Evolutionary conservation across 2,113 vertebrate genomes (phyloP).

Genomic region (Laticauda colubrina): DNA sequence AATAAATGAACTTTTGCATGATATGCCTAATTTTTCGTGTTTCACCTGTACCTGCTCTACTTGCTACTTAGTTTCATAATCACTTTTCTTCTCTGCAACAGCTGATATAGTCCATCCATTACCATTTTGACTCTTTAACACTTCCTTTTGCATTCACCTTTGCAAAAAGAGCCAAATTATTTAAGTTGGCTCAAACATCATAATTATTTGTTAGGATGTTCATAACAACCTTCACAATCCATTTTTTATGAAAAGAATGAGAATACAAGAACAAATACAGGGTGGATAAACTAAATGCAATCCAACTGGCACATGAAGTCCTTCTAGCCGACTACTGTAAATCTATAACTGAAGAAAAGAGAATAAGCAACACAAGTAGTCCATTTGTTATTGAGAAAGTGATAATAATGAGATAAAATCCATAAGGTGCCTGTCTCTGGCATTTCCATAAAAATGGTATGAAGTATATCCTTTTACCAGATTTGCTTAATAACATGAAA

Average conservation of each 20-base stretch:
- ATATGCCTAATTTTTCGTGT: no score
- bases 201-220: not conserved
- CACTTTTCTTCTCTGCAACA: not conserved
- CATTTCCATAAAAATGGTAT: not conserved
- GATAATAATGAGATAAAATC: not conserved
- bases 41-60: not conserved
- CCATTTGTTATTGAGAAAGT: not conserved
- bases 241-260: not conserved
- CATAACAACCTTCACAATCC: slow-evolving; percentile 18
- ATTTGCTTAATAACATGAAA: not conserved
- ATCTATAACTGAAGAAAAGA: slow-evolving; percentile 23
- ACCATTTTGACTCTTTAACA: not conserved
- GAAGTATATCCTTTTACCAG: not conserved
- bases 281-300: not conserved
- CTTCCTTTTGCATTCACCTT: not conserved
- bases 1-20: no score
- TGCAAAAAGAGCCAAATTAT: slow-evolving; percentile 16
- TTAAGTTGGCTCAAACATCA: slow-evolving; percentile 18
- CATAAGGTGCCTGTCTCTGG: not conserved
- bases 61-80: not conserved
- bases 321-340: not conserved
- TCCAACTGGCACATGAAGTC: not conserved
- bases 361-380: not conserved
- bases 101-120: not conserved
- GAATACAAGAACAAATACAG: not conserved